Evolutionary conservation across 2,888 invertebrate species (phyloP), one percentile per base, ranked within the genome.

Genomic region (Epistrophella euchroma): DNA sequence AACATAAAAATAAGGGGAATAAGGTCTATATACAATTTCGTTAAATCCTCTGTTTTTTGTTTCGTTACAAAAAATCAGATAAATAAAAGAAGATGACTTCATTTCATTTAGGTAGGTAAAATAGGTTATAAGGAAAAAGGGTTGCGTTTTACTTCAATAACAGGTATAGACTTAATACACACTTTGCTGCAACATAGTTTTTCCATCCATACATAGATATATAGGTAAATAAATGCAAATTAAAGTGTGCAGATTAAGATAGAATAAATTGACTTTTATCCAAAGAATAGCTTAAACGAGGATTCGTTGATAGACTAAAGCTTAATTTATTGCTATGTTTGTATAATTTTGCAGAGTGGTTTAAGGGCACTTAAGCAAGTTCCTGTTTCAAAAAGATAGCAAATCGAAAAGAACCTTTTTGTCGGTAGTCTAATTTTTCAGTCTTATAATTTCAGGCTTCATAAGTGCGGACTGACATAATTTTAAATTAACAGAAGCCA

Each of bases 181-280:
- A 52, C 17, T 22, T 43, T 28, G 43, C 75, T 60, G 62, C 60
- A 60, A 52, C 56, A 45, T 62, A 32, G 40, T 43, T 68, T 56
- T 66, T 40, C 35, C 11, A 55, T 55, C 28, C 10, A 32, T 10
- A n/a, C n/a, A n/a, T n/a, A n/a, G n/a, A n/a, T 22, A 11, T 11
- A 2, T 17, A 55, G 86, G 25, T 74, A 85, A 71, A 77, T 52
- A 77, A 86, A 81, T 86, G 86, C 86, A 82, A 86, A 86, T 86
- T 72, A 74, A 77, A 86, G 81, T 81, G 81, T 70, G 73, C 64
- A 70, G 77, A 77, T 72, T 75, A 70, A 86, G 81, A 86, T 86
- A 68, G 10, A 50, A 56, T 35, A 74, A 81, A 81, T 81, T 77
- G 77, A 62, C 60, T 86, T 73, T 73, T 62, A 72, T 80, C 60